Conservation (phyloP, 2,797 vertebrate genomes). For the Malacoctenus gilli region DNA sequence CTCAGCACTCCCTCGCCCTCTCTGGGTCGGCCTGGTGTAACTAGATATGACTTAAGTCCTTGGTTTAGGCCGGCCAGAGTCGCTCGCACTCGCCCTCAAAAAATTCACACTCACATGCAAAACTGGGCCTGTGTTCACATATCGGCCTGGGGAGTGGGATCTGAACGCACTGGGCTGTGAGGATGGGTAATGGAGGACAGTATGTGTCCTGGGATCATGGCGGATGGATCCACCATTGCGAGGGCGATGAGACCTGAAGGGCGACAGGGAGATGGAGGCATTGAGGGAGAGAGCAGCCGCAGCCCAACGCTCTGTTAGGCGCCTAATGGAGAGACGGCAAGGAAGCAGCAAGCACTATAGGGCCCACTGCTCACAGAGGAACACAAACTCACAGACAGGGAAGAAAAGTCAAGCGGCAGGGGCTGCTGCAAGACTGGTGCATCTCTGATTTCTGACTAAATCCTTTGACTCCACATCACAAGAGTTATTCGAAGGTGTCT, state of each 20-base stretch:
- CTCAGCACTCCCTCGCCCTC: constrained; percentile 36
- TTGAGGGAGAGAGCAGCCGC: constrained; percentile 77
- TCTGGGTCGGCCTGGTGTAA: constrained; percentile 28
- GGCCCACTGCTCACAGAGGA: constrained; percentile 71
- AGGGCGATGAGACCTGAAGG: constrained; percentile 82
- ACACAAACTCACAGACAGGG: constrained; percentile 58
- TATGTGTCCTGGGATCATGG: constrained; percentile 79
- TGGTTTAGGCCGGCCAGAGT: constrained; percentile 37
- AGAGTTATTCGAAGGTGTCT: constrained; percentile 19
- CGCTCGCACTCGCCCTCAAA: constrained; percentile 5
- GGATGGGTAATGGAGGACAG: constrained; percentile 79
- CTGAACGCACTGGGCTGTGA: constrained; percentile 72
- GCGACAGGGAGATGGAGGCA: constrained; percentile 76
- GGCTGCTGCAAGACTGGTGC: constrained; percentile 46
- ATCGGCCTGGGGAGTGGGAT: constrained; percentile 50
- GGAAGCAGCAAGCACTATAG: constrained; percentile 70
- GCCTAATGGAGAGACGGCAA: constrained; percentile 79
- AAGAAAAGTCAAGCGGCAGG: constrained; percentile 40
- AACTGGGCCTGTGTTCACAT: constrained; percentile 38
- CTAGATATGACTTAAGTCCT: constrained; percentile 57
- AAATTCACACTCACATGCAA: constrained; percentile 47
- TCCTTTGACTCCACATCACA: constrained; percentile 10
- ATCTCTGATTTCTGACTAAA: constrained; percentile 42
- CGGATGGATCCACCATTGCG: constrained; percentile 79
- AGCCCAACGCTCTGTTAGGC: constrained; percentile 81